Base-by-base conservation (phyloP, 2,888 invertebrate species). In the Luperina nickerlii region DNA sequence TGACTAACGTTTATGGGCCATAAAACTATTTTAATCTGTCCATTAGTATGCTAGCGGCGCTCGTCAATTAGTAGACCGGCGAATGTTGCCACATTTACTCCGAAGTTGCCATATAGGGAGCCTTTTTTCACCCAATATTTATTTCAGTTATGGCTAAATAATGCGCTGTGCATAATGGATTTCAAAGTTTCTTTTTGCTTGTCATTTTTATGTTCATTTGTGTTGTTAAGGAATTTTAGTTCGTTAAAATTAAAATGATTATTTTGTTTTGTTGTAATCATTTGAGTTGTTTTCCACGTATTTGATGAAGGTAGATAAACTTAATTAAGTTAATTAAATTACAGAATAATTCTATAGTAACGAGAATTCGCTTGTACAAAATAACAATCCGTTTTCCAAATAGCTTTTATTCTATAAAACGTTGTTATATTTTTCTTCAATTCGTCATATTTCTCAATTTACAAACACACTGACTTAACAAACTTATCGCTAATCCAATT, bases 11-110 rank as follows among this genome's bases (percentile, higher is more conserved):
- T 95, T 94, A 94, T 93, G 92, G 92, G 72, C 94, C 93, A 94
- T 95, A 95, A 96, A 95, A 93, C 95, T 94, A 95, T 96, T 96
- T 94, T 95, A 96, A 96, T 95, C 92, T 91, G 86, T 81, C 94
- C 93, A 96, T 96, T 96, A 94, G 94, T 95, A 95, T 95, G 94
- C 96, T 90, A 91, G 93, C 92, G 93, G 92, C 94, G 92, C 92
- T 88, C 92, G 92, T 92, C 95, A 95, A 96, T 96, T 96, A 96
- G 93, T 84, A 89, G 91, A 91, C 90, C 89, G 85, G 88, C 79
- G 82, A 90, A 90, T 92, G 92, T 92, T 91, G 91, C 92, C 90
- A 91, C 89, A 88, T 88, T 89, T 75, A 85, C 81, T 81, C n/a
- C 78, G 68, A 78, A 62, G 81, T 87, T 86, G 83, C 90, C 90